Evolutionary conservation across 2,888 invertebrate species (phyloP), one percentile per base, ranked within the genome.

Genomic region (Aspidiotus destructor): DNA sequence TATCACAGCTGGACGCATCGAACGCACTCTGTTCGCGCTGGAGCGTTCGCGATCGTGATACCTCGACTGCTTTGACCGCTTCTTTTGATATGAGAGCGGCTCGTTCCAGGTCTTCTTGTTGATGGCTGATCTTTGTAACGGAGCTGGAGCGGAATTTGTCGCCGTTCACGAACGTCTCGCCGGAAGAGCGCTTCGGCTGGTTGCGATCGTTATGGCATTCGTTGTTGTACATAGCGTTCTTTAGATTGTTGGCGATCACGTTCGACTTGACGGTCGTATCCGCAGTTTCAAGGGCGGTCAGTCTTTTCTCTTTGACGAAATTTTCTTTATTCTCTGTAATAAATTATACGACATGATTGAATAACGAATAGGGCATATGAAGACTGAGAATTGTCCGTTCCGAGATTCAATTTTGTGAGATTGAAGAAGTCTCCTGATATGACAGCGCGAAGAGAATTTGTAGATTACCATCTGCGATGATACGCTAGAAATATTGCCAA

Each of bases 251-350:
- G 28, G 54, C 40, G 40, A 52, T 44, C n/a, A 52, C 62, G 1
- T 44, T 40, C 1, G 52, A 15, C 52, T 60, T 60, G 8, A 16
- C 60, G 16, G 42, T 44, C 28, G 13, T 6, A 52, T 52, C n/a
- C 28, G n/a, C 52, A 6, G 13, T 15, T 15, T 57, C 57, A 57
- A 10, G 10, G 17, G 10, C 15, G 10, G 52, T 16, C 63, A 63
- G 55, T 54, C 63, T 63, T 63, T 53, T 63, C 41, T 63, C 63
- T 8, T 28, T 63, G 15, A 63, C 17, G 52, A 63, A 52, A 41
- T 63, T 54, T 41, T 52, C 54, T 54, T 54, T 15, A 41, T 63
- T 63, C 7, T 54, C 63, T 63, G 63, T 8, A 41, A 55, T 11
- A 40, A 48, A 48, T 8, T 48, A 62, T 8, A 48, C 48, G 11